Evolutionary conservation across 2,888 invertebrate genomes (phyloP).

Genomic region (Marasmarcha lunaedactyla): DNA sequence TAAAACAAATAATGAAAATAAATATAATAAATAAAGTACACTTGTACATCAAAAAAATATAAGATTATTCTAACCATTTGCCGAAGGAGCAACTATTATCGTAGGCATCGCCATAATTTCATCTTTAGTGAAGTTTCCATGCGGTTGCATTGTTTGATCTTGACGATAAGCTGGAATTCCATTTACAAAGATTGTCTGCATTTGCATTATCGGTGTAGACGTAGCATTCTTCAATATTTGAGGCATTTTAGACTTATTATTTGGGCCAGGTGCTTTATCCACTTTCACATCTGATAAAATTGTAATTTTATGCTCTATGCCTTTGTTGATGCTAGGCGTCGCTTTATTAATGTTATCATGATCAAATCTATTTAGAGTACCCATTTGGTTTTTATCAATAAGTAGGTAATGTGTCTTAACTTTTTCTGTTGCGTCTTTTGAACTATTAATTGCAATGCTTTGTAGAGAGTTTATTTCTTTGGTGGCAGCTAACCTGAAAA

Average conservation of each 20-base stretch:
- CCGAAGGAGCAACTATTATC: slow-evolving; percentile 38
- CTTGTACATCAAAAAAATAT: no score
- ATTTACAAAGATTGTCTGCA: slow-evolving; percentile 49
- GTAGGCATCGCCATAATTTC: slow-evolving; percentile 69
- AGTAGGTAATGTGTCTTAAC: slow-evolving; percentile 18
- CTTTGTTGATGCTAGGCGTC: slow-evolving; percentile 17
- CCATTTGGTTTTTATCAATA: slow-evolving; percentile 6
- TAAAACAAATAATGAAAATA: slow-evolving; percentile 18
- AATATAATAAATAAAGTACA: no score
- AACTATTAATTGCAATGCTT: not conserved
- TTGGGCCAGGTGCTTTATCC: slow-evolving; percentile 22
- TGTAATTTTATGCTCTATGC: slow-evolving; percentile 38
- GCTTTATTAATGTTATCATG: not conserved
- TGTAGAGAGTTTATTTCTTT: slow-evolving; percentile 16
- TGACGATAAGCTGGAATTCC: slow-evolving; percentile 46
- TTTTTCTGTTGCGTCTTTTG: slow-evolving; percentile 13
- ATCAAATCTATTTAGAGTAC: no score
- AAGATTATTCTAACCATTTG: slow-evolving; percentile 34
- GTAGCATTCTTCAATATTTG: slow-evolving; percentile 28
- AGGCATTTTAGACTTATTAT: slow-evolving; percentile 22
- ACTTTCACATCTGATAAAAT: slow-evolving; percentile 56
- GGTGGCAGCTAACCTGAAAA: slow-evolving; percentile 24
- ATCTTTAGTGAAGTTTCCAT: slow-evolving; percentile 38
- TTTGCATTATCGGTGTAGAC: slow-evolving; percentile 38
- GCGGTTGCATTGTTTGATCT: slow-evolving; percentile 15